Evolutionary conservation across 2,113 vertebrate species (phyloP).

Genomic region (Cisticola juncidis): DNA sequence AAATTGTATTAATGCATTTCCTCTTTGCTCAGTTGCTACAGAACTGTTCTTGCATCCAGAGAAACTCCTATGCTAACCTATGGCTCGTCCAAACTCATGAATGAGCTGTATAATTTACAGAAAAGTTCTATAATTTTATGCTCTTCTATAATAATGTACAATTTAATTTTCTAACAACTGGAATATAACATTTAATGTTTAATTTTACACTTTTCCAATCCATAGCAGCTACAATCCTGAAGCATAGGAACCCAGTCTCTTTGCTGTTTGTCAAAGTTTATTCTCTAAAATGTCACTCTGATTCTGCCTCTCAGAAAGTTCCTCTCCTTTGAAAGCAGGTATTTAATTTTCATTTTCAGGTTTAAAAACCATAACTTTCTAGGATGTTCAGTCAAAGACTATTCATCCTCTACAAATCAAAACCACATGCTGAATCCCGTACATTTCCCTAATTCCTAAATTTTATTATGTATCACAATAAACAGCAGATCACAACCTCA

Average conservation of each 20-base stretch:
- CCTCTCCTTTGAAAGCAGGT: not conserved
- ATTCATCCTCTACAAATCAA: not conserved
- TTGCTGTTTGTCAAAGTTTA: not conserved
- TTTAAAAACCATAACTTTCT: not conserved
- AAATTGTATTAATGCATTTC: not conserved
- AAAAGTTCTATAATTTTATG: not conserved
- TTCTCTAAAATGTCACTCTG: not conserved
- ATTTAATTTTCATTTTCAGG: not conserved
- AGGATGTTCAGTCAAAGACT: not conserved
- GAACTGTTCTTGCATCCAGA: not conserved
- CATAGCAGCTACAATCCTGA: not conserved
- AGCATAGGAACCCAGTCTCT: not conserved
- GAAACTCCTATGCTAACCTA: not conserved
- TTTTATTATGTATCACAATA: not conserved
- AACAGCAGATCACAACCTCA: not conserved
- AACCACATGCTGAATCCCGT: not conserved
- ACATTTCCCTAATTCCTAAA: not conserved
- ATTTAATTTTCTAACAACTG: not conserved
- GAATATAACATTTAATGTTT: not conserved
- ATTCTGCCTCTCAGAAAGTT: not conserved
- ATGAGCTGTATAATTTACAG: not conserved
- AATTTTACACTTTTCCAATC: not conserved
- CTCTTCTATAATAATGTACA: not conserved
- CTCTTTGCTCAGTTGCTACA: not conserved
- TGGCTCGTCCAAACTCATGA: not conserved